Evolutionary conservation across 2,113 vertebrate species (phyloP).

Genomic region (Eolophus roseicapilla): DNA sequence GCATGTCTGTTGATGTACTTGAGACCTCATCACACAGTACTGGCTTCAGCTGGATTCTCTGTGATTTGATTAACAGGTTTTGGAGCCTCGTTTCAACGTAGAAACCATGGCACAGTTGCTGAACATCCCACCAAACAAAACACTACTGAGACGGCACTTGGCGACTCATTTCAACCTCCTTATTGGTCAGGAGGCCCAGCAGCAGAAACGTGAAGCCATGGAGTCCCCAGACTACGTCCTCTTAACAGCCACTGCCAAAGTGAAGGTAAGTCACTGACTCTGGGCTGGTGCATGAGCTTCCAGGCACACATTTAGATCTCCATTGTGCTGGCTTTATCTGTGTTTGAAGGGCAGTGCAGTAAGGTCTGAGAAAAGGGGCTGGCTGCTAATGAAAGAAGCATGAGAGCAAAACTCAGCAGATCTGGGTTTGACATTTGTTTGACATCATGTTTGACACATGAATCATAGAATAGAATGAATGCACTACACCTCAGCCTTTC

Average conservation of each 20-base stretch:
- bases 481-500: neutral
- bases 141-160: constrained; percentile 90
- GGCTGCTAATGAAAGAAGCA: neutral
- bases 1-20: neutral
- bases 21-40: neutral
- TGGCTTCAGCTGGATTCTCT: neutral
- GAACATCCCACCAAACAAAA: constrained; percentile 97
- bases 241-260: constrained; percentile 93
- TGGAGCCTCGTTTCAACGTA: constrained; percentile 96
- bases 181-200: constrained; percentile 90
- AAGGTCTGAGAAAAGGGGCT: neutral
- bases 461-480: no score
- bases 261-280: constrained; percentile 81
- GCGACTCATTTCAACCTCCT: constrained; percentile 94
- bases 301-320: neutral
- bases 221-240: constrained; percentile 90
- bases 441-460: neutral
- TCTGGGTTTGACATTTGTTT: neutral
- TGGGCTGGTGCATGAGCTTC: accelerated
- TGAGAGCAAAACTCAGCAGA: neutral
- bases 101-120: constrained; percentile 96
- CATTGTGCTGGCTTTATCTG: accelerated
- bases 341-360: neutral
- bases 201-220: constrained; percentile 90
- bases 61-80: constrained; percentile 76